phyloP scores from a whole-genome alignment of 2,797 vertebrate genomes.

The Sardinella longiceps region DNA sequence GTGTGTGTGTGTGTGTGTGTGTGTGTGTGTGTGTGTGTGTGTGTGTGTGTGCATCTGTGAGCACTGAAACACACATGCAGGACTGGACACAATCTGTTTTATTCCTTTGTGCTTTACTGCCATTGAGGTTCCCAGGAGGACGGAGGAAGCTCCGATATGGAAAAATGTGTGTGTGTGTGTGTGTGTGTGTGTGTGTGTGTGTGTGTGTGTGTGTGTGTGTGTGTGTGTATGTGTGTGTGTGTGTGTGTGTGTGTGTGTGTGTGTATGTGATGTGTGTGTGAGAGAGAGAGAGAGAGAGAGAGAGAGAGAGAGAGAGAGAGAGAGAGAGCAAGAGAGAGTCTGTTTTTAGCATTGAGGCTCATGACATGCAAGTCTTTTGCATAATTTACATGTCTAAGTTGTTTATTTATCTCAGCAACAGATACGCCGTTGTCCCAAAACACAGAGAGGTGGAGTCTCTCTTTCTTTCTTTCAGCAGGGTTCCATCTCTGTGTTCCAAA shows the following conservation, averaged over 20 bases:
- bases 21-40: too few relatives aligned
- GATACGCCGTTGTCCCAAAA: slow-evolving; percentile 5
- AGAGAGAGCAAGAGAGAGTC: neutral
- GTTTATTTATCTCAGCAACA: neutral
- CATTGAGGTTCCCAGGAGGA: too few relatives aligned
- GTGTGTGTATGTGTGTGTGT: neutral
- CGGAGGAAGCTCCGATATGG: neutral
- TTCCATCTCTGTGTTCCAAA: neutral
- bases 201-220: neutral
- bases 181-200: too few relatives aligned
- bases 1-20: too few relatives aligned
- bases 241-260: neutral
- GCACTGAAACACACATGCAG: neutral
- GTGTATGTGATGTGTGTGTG: too few relatives aligned
- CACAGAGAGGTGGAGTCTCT: neutral
- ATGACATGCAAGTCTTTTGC: neutral
- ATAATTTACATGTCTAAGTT: neutral
- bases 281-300: slow-evolving; percentile 5
- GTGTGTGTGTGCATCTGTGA: too few relatives aligned
- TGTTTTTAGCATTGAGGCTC: slow-evolving; percentile 23
- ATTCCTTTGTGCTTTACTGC: neutral
- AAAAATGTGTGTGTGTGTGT: neutral
- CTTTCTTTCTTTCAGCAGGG: too few relatives aligned
- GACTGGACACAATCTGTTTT: neutral
- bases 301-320: neutral